Percentiles rank a stretch among this genome's conserved stretches.
phyloP scores from a whole-genome alignment of 1,140 invertebrate genomes.

The Heterodera schachtii region DNA sequence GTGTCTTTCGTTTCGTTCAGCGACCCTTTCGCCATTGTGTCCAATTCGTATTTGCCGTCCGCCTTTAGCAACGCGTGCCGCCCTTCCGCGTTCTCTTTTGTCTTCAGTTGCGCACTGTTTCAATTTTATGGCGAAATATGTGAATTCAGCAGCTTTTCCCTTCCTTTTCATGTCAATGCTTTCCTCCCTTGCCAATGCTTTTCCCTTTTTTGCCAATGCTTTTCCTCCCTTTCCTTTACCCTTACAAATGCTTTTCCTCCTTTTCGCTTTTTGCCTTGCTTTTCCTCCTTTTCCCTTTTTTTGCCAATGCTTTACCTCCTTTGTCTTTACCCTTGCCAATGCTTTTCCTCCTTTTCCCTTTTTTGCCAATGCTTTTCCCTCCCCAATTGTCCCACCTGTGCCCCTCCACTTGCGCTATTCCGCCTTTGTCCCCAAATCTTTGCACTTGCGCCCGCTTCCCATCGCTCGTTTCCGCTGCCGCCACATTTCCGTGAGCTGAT shows the following conservation, averaged over 20 bases:
- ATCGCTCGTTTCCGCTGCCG: slow-evolving; percentile 58
- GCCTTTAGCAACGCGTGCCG: slow-evolving; percentile 61
- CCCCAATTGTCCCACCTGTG: slow-evolving; percentile 53
- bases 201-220: too few relatives aligned
- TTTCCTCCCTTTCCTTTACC: too few relatives aligned
- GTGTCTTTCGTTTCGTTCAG: slow-evolving; percentile 54
- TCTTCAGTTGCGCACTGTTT: slow-evolving; percentile 55
- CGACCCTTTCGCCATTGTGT: slow-evolving; percentile 56
- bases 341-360: too few relatives aligned
- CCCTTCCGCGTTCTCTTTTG: slow-evolving; percentile 52
- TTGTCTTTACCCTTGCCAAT: too few relatives aligned
- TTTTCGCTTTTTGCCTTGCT: too few relatives aligned
- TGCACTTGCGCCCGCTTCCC: slow-evolving; percentile 64
- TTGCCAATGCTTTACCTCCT: too few relatives aligned
- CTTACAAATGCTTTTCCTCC: too few relatives aligned
- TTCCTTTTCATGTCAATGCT: not conserved
- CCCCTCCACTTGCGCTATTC: slow-evolving; percentile 60
- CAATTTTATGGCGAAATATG: too few relatives aligned
- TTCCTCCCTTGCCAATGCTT: too few relatives aligned
- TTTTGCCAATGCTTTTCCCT: not conserved
- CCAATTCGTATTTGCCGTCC: slow-evolving; percentile 65
- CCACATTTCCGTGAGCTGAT: slow-evolving; percentile 61
- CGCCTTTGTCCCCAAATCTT: slow-evolving; percentile 62
- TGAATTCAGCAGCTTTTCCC: not conserved
- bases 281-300: too few relatives aligned